Conservation (phyloP, 2,113 vertebrate species). For the Anser brachyrhynchus region DNA sequence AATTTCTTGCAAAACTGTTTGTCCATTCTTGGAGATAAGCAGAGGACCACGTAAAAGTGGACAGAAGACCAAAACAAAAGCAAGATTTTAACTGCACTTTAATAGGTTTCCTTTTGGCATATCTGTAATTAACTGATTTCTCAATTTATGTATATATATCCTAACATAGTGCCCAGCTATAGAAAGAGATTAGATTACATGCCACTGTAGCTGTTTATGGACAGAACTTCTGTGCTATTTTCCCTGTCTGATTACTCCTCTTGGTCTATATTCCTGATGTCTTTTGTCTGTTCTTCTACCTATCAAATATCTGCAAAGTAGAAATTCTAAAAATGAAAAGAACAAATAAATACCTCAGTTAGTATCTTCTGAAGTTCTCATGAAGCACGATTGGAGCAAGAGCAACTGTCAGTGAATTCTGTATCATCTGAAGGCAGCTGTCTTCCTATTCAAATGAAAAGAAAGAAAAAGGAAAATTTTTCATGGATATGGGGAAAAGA, state of each 20-base stretch:
- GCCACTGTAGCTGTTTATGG: not conserved
- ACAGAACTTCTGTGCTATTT: not conserved
- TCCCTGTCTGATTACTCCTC: not conserved
- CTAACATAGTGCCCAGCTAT: not conserved
- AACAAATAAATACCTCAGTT: slow-evolving; percentile 60
- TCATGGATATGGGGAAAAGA: not conserved
- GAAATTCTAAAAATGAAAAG: not conserved
- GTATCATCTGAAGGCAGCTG: slow-evolving; percentile 48
- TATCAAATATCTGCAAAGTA: not conserved
- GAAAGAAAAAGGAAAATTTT: not conserved
- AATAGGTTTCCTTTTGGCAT: not conserved
- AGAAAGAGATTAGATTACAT: not conserved
- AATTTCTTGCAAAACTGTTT: not conserved
- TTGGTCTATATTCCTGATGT: not conserved
- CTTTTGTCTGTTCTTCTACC: not conserved
- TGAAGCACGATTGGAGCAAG: slow-evolving; percentile 29
- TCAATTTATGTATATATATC: not conserved
- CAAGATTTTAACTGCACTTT: not conserved
- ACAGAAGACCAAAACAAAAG: not conserved
- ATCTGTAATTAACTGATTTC: not conserved
- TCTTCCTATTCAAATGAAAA: slow-evolving; percentile 29
- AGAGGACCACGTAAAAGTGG: not conserved
- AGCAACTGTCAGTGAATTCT: not conserved
- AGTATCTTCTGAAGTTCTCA: slow-evolving; percentile 53
- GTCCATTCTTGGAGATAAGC: not conserved